phyloP scores from a whole-genome alignment of 2,797 vertebrate species.

The Paratrypauchen microcephalus region DNA sequence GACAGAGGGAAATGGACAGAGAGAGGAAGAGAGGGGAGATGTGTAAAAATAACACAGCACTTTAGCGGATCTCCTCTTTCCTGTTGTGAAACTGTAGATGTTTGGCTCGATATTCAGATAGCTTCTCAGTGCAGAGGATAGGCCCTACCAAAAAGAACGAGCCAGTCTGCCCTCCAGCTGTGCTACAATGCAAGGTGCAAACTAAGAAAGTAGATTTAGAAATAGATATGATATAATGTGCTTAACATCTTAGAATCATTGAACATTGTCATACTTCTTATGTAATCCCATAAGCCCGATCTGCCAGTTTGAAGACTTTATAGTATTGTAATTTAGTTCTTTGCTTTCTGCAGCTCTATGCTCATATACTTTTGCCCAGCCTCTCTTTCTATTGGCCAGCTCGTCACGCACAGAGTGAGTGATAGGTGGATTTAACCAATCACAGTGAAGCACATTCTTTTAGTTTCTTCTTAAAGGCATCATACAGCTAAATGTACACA shows the following conservation, averaged over 20 bases:
- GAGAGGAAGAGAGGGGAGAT: slow-evolving; percentile 18
- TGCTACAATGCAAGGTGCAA: too few relatives aligned
- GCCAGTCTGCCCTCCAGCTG: not conserved
- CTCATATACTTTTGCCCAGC: not conserved
- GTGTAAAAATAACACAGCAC: slow-evolving; percentile 27
- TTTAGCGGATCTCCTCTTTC: slow-evolving; percentile 7
- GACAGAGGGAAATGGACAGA: slow-evolving; percentile 34
- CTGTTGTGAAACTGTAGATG: slow-evolving; percentile 29
- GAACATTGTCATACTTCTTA: not conserved
- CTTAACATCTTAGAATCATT: not conserved
- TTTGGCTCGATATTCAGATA: slow-evolving; percentile 44
- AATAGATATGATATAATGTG: not conserved
- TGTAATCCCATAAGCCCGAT: not conserved
- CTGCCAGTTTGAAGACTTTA: not conserved
- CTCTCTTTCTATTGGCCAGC: too few relatives aligned
- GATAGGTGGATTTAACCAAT: too few relatives aligned
- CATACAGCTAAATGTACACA: too few relatives aligned
- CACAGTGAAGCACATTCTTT: too few relatives aligned
- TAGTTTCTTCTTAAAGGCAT: too few relatives aligned
- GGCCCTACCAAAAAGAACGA: slow-evolving; percentile 6
- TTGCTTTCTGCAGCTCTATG: too few relatives aligned
- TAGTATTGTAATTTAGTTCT: too few relatives aligned
- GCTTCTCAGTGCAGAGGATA: slow-evolving; percentile 20
- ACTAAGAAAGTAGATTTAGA: not conserved
- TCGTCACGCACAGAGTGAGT: too few relatives aligned